A percentile compares a stretch with the other conserved stretches of the same genome.
These are phyloP conservation scores for Rostratula benghalensis DNA, from an alignment of 2,113 vertebrate species.

Conservation along the genomic window DNA sequence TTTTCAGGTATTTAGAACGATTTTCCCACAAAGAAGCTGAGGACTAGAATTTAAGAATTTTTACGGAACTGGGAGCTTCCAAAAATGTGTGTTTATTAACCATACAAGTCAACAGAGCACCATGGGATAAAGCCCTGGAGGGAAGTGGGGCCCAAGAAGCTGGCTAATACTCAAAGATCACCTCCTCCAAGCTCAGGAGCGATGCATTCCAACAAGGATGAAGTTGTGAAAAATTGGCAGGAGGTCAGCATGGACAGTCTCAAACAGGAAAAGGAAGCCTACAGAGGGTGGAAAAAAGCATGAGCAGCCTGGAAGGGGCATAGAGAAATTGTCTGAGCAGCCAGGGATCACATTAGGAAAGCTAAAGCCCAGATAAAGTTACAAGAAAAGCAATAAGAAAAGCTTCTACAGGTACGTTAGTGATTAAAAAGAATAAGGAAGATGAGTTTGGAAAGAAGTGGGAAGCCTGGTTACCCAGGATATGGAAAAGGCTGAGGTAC, in stretches of 20 bases:
- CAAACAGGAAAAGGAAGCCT: not conserved
- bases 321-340: not conserved
- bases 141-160: not conserved
- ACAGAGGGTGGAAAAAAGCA: not conserved
- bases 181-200: not conserved
- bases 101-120: not conserved
- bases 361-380: not conserved
- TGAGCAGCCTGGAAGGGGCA: not conserved
- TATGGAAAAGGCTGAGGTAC: not conserved
- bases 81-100: not conserved
- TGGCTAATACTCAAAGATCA: not conserved
- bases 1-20: not conserved
- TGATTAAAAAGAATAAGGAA: not conserved
- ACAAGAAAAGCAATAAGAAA: not conserved
- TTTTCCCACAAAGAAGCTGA: not conserved
- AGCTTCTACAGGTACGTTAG: not conserved
- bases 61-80: not conserved
- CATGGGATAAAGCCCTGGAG: not conserved
- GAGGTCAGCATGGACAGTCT: not conserved
- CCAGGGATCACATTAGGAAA: not conserved
- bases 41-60: not conserved
- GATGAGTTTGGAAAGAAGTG: not conserved
- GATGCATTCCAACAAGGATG: not conserved
- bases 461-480: not conserved
- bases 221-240: not conserved